These are phyloP conservation scores for Rana temporaria DNA, from an alignment of 2,113 vertebrate species.

Conservation along the genomic window DNA sequence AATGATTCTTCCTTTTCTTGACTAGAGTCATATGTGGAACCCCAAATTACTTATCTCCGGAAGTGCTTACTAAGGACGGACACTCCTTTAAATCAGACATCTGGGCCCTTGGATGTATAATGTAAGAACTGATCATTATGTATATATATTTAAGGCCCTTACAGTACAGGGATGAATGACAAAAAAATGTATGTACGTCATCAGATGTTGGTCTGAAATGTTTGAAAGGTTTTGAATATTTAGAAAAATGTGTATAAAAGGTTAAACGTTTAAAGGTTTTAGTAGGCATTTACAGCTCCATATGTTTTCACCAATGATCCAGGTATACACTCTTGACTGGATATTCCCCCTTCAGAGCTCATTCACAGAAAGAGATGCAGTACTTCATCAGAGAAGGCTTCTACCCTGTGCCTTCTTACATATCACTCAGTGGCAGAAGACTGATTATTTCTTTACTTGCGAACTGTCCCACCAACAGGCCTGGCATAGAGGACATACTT, in stretches of 20 bases:
- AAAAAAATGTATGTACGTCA: neutral
- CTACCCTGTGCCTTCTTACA: constrained; percentile 49
- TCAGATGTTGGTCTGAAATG: neutral
- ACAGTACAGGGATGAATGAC: too few relatives aligned
- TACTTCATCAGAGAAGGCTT: constrained; percentile 49
- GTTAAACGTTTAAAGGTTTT: too few relatives aligned
- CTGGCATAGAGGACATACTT: constrained; percentile 61
- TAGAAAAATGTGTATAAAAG: neutral
- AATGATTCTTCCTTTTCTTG: neutral
- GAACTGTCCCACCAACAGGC: constrained; percentile 54
- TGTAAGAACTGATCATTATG: constrained; percentile 61
- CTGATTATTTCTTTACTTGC: constrained; percentile 67
- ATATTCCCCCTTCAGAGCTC: constrained; percentile 62
- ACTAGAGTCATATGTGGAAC: constrained; percentile 71
- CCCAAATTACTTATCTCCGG: constrained; percentile 67
- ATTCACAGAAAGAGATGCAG: constrained; percentile 63
- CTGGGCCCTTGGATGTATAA: constrained; percentile 72
- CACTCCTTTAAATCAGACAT: constrained; percentile 69
- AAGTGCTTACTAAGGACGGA: constrained; percentile 69
- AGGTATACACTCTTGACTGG: constrained; percentile 68
- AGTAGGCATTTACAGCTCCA: too few relatives aligned
- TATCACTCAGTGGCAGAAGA: constrained; percentile 38
- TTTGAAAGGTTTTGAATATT: neutral
- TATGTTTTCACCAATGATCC: neutral
- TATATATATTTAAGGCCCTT: too few relatives aligned